Percentiles rank a stretch among this genome's conserved stretches.
Evolutionary conservation across 1,140 invertebrate genomes (phyloP).

Genomic region (Daktulosphaira vitifoliae): DNA sequence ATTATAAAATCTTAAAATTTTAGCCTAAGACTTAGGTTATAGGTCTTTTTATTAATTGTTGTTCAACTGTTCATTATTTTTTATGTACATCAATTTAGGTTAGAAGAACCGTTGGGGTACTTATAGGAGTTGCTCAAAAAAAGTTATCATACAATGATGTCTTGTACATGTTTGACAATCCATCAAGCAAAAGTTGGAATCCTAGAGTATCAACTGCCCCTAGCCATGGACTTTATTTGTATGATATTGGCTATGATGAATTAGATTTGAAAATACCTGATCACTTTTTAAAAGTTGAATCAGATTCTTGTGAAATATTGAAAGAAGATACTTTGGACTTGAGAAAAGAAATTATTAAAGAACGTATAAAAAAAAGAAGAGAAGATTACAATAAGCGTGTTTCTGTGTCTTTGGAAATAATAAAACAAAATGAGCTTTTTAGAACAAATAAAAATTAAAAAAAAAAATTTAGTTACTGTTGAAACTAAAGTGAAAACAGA

Average conservation of each 20-base stretch:
- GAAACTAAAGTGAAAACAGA: slow-evolving; percentile 22
- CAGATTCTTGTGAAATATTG: background rate
- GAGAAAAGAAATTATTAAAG: slow-evolving; percentile 20
- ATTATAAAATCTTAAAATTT: too few species aligned
- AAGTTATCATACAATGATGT: slow-evolving; percentile 29
- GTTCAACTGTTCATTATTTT: too few species aligned
- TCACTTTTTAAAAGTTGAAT: background rate
- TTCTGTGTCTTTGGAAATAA: background rate
- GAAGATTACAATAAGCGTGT: background rate
- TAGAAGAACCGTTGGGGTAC: slow-evolving; percentile 27
- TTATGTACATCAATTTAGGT: slow-evolving; percentile 33
- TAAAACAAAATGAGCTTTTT: slow-evolving; percentile 25
- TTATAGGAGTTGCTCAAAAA: slow-evolving; percentile 33
- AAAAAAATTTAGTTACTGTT: slow-evolving; percentile 4
- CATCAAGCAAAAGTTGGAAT: slow-evolving; percentile 24
- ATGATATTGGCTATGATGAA: slow-evolving; percentile 33
- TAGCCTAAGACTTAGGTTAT: too few species aligned
- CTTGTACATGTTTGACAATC: slow-evolving; percentile 35
- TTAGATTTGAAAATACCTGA: slow-evolving; percentile 34
- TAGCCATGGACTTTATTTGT: slow-evolving; percentile 34
- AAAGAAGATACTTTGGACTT: background rate
- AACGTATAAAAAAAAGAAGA: slow-evolving; percentile 26
- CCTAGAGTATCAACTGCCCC: slow-evolving; percentile 23
- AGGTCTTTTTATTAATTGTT: too few species aligned
- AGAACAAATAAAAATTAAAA: slow-evolving; percentile 12